Conservation (phyloP, 2,797 vertebrate genomes). For the Limnodromus scolopaceus region DNA sequence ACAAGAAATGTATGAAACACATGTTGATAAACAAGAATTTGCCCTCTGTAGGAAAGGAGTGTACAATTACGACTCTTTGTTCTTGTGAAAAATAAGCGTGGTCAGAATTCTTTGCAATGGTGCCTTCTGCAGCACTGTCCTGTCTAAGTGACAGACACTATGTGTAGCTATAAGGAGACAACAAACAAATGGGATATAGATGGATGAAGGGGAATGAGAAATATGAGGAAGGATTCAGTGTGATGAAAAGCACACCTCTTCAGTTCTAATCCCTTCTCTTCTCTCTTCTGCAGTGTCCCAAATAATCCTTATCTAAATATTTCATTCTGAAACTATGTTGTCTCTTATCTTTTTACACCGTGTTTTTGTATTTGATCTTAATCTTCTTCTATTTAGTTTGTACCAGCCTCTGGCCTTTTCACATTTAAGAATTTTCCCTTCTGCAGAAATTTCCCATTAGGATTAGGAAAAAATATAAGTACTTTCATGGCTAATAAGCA, state of each 20-base stretch:
- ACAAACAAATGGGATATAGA: not conserved
- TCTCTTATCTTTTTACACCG: not conserved
- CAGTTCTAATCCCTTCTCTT: not conserved
- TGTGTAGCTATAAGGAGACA: not conserved
- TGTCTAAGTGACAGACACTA: not conserved
- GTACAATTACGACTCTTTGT: not conserved
- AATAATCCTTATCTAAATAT: slow-evolving; percentile 10
- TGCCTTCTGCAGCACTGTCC: not conserved
- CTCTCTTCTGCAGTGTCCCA: not conserved
- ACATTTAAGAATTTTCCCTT: slow-evolving; percentile 1
- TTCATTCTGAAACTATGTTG: not conserved
- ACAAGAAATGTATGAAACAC: not conserved
- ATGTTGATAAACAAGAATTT: not conserved
- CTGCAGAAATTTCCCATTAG: not conserved
- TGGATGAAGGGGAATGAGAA: not conserved
- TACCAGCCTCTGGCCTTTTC: not conserved
- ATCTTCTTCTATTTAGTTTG: not conserved
- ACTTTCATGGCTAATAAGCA: not conserved
- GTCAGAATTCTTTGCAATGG: not conserved
- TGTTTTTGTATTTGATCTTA: slow-evolving; percentile 15
- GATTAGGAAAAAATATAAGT: not conserved
- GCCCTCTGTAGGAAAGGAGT: not conserved
- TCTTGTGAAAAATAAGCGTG: not conserved
- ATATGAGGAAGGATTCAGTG: not conserved
- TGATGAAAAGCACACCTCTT: not conserved